phyloP scores from a whole-genome alignment of 2,113 vertebrate species.

The Thryonomys swinderianus region DNA sequence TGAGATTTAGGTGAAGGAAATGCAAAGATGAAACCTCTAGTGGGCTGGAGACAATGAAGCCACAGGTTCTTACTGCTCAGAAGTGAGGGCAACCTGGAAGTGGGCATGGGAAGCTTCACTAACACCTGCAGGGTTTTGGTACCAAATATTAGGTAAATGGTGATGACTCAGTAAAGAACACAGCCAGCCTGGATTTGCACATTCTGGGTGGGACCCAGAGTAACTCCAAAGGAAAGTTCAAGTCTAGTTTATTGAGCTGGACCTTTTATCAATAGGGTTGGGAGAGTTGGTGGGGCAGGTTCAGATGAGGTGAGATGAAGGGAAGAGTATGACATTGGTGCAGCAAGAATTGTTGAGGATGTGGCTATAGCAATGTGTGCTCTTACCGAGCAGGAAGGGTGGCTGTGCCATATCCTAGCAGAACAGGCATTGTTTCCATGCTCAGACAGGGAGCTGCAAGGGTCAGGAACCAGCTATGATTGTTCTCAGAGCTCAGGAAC shows the following conservation, averaged over 20 bases:
- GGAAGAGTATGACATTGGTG: background rate
- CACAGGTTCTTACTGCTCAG: background rate
- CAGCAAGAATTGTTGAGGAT: background rate
- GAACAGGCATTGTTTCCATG: background rate
- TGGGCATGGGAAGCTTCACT: background rate
- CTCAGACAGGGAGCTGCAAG: background rate
- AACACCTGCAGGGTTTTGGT: background rate
- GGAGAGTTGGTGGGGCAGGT: background rate
- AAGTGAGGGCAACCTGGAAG: background rate
- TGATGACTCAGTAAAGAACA: background rate
- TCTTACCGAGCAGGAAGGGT: background rate
- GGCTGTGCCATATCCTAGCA: background rate
- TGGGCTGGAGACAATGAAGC: background rate
- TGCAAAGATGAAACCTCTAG: background rate
- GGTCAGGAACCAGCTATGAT: background rate
- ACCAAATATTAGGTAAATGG: background rate
- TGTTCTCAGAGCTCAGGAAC: background rate
- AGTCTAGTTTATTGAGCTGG: background rate
- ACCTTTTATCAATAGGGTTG: background rate
- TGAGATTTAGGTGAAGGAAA: background rate
- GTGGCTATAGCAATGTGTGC: background rate
- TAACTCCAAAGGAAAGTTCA: background rate
- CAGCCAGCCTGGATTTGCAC: background rate
- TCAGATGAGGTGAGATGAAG: background rate
- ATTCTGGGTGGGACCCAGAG: background rate